Evolutionary conservation across 2,888 invertebrate species (phyloP), one percentile per base, ranked within the genome.

Genomic region (Volucella inanis): DNA sequence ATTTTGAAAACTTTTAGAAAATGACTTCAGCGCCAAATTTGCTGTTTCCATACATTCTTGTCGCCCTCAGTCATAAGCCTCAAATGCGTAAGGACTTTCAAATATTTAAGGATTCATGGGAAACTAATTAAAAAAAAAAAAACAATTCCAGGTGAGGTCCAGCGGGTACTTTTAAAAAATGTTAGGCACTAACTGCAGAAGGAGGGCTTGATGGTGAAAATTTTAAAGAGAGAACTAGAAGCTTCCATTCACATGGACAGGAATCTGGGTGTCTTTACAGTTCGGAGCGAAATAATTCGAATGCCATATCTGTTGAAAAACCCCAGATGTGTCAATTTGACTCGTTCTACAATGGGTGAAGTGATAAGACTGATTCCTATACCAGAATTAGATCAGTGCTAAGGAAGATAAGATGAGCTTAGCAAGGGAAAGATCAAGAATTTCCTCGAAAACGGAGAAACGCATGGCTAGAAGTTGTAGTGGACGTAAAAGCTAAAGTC

Each of bases 201-300:
- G 1, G 50, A 62, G 14, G 61, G 71, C 4, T 14, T 52, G n/a
- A 6, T 8, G 11, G 31, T 61, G 3, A 10, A 14, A 1, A 52
- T 62, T 31, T 43, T 72, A 1, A 52, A 52, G n/a, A 52, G 52
- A 12, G 31, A 72, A 31, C 18, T 72, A 8, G 39, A 72, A 31
- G 14, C 47, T 11, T 31, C 71, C 31, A 22, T 72, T 12, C 61
- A 62, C 0, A 31, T 52, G 14, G 61, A 52, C 38, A 52, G n/a
- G 31, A 41, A 31, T 3, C n/a, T 72, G 22, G 71, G 71, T 0
- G 61, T 72, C 0, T 15, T 72, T n/a, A 22, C 59, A 15, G 49
- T 70, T n/a, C n/a, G 38, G 8, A 11, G 47, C n/a, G 70, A 70
- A 18, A 41, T 49, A 2, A 15, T 68, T 12, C 14, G 39, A 43